Evolutionary conservation across 2,888 invertebrate genomes (phyloP).

Genomic region (Leucophenga montana): DNA sequence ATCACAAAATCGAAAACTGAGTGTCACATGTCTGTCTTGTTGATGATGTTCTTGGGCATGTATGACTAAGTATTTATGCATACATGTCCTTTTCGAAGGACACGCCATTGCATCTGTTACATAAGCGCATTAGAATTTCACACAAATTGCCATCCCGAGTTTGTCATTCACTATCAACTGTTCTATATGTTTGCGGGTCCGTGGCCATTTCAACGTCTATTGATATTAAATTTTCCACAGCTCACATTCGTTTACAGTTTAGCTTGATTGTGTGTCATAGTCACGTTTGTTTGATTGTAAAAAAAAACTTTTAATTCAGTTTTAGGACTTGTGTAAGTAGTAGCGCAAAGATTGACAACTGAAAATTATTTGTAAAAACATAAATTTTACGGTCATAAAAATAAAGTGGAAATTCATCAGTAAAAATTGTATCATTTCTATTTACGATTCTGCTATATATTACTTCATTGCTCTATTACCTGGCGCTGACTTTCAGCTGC

Average conservation of each 20-base stretch:
- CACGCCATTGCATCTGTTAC: too few species aligned
- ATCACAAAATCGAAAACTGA: background rate
- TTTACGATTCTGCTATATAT: too few species aligned
- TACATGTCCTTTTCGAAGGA: background rate
- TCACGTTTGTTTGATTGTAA: slow-evolving; percentile 11
- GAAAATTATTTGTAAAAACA: too few species aligned
- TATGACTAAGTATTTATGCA: background rate
- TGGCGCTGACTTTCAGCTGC: too few species aligned
- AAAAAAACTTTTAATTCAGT: too few species aligned
- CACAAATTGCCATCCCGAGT: slow-evolving; percentile 11
- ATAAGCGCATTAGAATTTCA: slow-evolving; percentile 20
- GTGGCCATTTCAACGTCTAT: background rate
- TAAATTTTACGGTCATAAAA: too few species aligned
- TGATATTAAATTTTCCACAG: background rate
- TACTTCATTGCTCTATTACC: too few species aligned
- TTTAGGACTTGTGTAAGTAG: too few species aligned
- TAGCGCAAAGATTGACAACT: too few species aligned
- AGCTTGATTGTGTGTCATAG: background rate
- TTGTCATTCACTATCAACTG: background rate
- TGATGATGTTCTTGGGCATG: background rate
- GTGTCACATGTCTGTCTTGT: background rate
- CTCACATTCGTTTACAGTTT: background rate
- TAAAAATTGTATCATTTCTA: too few species aligned
- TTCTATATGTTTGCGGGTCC: background rate
- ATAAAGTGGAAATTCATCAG: too few species aligned